phyloP scores from a whole-genome alignment of 1,140 invertebrate genomes.

The Ridgeia piscesae region DNA sequence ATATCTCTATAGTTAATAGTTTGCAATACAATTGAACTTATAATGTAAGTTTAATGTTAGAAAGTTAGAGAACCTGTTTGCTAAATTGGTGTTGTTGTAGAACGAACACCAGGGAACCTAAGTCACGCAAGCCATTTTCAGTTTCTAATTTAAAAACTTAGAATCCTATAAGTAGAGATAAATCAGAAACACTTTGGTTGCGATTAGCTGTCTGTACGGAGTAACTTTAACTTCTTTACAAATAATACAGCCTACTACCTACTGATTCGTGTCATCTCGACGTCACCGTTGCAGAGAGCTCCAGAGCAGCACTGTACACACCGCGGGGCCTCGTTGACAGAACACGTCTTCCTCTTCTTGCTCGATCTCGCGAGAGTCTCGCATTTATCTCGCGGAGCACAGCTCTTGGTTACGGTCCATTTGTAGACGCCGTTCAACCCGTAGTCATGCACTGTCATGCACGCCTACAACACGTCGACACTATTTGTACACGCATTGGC shows the following conservation, averaged over 20 bases:
- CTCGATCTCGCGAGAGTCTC: neutral
- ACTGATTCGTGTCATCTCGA: neutral
- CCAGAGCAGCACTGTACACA: neutral
- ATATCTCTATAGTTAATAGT: too few relatives aligned
- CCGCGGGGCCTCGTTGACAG: neutral
- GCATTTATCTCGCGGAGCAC: neutral
- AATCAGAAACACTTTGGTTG: too few relatives aligned
- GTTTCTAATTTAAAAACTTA: too few relatives aligned
- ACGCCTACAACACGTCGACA: neutral
- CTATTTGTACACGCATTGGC: neutral
- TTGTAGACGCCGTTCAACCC: neutral
- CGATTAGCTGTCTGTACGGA: too few relatives aligned
- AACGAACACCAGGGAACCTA: too few relatives aligned
- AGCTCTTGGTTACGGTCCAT: neutral
- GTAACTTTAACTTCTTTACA: too few relatives aligned
- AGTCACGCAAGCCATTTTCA: too few relatives aligned
- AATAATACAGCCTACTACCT: neutral
- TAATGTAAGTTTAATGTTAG: too few relatives aligned
- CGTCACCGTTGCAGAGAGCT: neutral
- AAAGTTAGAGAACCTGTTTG: too few relatives aligned
- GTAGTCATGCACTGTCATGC: neutral
- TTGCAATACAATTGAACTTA: too few relatives aligned
- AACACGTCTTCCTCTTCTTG: neutral
- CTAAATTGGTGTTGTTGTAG: too few relatives aligned
- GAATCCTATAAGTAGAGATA: too few relatives aligned